These are phyloP conservation scores for Eudemis profundana DNA, from an alignment of 2,888 invertebrate genomes.

Conservation along the genomic window DNA sequence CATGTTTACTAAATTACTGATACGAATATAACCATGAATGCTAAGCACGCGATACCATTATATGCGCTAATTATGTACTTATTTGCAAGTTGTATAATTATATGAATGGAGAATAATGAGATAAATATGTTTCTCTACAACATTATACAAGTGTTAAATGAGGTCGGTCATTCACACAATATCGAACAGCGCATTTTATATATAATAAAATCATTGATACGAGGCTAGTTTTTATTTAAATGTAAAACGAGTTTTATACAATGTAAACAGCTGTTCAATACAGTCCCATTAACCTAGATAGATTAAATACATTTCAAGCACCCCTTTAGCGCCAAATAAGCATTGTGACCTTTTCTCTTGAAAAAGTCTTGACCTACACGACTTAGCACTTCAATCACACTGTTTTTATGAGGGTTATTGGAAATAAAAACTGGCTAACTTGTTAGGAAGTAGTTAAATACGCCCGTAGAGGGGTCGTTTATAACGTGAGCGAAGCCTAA, in stretches of 20 bases:
- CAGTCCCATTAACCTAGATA: conserved; percentile 3
- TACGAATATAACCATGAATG: conserved; percentile 46
- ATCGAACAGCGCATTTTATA: conserved; percentile 31
- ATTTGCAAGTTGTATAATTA: conserved; percentile 37
- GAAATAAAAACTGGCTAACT: conserved; percentile 16
- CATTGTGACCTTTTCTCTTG: conserved; percentile 12
- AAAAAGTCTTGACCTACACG: conserved; percentile 7
- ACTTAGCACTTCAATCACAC: background rate
- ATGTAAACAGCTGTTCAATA: background rate
- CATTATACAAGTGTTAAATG: conserved; percentile 48
- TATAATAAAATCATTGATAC: background rate
- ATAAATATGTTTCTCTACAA: conserved; percentile 26
- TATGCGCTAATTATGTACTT: conserved; percentile 40
- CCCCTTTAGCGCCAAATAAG: conserved; percentile 12
- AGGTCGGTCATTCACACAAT: conserved; percentile 60
- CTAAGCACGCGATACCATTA: conserved; percentile 53
- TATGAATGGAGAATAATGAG: conserved; percentile 43
- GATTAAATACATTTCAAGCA: background rate
- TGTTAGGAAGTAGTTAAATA: conserved; percentile 34
- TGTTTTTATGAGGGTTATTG: conserved; percentile 5
- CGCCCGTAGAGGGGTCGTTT: conserved; percentile 26
- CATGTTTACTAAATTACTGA: conserved; percentile 35
- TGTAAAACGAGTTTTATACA: background rate
- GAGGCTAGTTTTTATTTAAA: conserved; percentile 6
- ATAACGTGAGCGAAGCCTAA: conserved; percentile 35